These are phyloP conservation scores for Neodiprion lecontei DNA, from an alignment of 1,140 invertebrate genomes.

Conservation along the genomic window DNA sequence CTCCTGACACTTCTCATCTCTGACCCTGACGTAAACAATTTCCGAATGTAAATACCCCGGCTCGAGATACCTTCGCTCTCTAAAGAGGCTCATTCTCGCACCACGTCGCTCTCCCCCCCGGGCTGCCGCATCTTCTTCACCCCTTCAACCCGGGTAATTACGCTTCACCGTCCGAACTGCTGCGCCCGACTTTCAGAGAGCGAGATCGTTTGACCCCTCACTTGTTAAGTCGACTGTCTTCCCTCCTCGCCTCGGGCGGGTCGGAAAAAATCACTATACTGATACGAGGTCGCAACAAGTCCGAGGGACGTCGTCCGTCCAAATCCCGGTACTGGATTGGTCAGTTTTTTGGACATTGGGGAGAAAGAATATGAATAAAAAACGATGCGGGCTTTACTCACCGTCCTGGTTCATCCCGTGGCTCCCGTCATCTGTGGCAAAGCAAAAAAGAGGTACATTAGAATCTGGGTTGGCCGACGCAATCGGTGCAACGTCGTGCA, in stretches of 20 bases:
- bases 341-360: background rate
- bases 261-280: too few relatives aligned
- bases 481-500: background rate
- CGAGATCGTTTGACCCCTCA: background rate
- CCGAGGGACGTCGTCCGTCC: background rate
- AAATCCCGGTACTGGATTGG: background rate
- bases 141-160: constrained; percentile 3
- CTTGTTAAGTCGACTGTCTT: too few relatives aligned
- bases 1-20: constrained; percentile 59
- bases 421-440: constrained; percentile 52
- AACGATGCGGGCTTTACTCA: constrained; percentile 39
- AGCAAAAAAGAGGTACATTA: constrained; percentile 32
- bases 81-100: too few relatives aligned
- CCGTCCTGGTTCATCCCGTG: constrained; percentile 60
- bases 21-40: constrained; percentile 59
- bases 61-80: background rate
- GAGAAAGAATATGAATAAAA: background rate
- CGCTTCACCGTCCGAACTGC: background rate
- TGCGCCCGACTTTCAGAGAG: background rate
- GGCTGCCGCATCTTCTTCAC: background rate
- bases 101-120: too few relatives aligned
- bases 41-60: constrained; percentile 55
- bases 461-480: constrained; percentile 17
- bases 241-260: too few relatives aligned
- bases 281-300: background rate